Evolutionary conservation across 1,140 invertebrate genomes (phyloP).

Genomic region (Drosophila arizonae): DNA sequence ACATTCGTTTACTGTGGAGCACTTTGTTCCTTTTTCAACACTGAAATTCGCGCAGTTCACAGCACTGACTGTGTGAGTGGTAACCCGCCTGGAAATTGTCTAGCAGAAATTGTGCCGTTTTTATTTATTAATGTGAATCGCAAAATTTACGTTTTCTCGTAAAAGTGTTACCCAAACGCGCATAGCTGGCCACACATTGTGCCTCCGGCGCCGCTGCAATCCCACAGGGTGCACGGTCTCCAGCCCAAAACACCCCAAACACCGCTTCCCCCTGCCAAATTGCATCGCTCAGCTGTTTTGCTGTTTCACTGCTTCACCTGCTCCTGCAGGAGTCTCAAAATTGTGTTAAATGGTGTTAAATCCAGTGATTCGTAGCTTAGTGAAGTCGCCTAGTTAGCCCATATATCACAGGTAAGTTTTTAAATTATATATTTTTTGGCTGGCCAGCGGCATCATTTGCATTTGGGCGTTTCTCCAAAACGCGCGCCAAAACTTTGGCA

Average conservation of each 20-base stretch:
- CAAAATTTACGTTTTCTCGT: not conserved
- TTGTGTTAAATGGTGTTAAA: conserved; percentile 24
- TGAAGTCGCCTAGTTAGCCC: conserved; percentile 6
- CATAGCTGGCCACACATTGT: conserved; percentile 14
- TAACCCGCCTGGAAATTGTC: conserved; percentile 20
- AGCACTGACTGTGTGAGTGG: conserved; percentile 25
- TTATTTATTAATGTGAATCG: conserved; percentile 16
- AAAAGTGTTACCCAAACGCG: not conserved
- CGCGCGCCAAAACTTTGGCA: conserved; percentile 38
- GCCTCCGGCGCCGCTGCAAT: conserved; percentile 45
- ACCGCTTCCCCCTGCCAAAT: conserved; percentile 2
- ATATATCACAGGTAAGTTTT: conserved; percentile 39
- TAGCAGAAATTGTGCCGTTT: conserved; percentile 17
- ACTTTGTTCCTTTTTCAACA: not conserved
- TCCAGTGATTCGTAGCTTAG: conserved; percentile 1
- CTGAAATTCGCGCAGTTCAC: not conserved
- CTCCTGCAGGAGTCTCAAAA: not conserved
- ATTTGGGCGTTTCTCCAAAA: not conserved
- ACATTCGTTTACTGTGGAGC: not conserved
- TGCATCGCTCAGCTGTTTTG: conserved; percentile 39
- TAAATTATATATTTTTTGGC: not conserved
- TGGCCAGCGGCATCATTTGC: conserved; percentile 27
- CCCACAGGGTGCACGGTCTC: conserved; percentile 42
- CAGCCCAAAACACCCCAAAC: conserved; percentile 10
- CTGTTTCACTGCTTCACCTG: conserved; percentile 6